Percentiles rank a stretch among this genome's conserved stretches.
phyloP scores from a whole-genome alignment of 2,113 vertebrate genomes.

The Mirza zaza region DNA sequence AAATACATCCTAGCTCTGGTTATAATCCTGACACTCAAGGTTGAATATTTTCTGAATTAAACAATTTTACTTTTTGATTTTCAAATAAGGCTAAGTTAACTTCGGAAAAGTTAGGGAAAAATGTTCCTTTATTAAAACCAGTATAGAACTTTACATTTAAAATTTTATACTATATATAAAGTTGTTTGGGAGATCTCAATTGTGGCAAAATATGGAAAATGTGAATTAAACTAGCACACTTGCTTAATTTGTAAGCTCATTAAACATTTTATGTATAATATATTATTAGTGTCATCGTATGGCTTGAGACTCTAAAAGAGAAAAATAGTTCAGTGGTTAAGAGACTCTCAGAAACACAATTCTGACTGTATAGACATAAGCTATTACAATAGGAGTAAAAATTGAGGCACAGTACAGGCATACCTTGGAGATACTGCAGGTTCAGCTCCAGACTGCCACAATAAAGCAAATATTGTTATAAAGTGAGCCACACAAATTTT shows the following conservation, averaged over 20 bases:
- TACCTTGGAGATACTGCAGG: not conserved
- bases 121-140: not conserved
- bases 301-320: not conserved
- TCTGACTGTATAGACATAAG: not conserved
- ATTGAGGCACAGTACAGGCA: not conserved
- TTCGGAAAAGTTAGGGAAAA: constrained; percentile 7
- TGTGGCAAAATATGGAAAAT: constrained; percentile 10
- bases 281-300: not conserved
- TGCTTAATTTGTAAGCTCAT: constrained; percentile 9
- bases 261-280: not conserved
- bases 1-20: constrained; percentile 7
- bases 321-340: not conserved
- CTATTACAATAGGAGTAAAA: not conserved
- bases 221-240: not conserved
- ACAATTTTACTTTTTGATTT: constrained; percentile 34
- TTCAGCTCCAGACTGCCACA: not conserved
- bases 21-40: not conserved
- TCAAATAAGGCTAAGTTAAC: constrained; percentile 36
- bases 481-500: not conserved
- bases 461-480: not conserved
- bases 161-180: not conserved
- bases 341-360: not conserved
- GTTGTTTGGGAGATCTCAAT: not conserved
- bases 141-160: not conserved
- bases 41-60: constrained; percentile 37